Percentiles rank a stretch among this genome's conserved stretches.
Conservation (phyloP, 2,797 vertebrate species). For the Steatocranus sp. region DNA sequence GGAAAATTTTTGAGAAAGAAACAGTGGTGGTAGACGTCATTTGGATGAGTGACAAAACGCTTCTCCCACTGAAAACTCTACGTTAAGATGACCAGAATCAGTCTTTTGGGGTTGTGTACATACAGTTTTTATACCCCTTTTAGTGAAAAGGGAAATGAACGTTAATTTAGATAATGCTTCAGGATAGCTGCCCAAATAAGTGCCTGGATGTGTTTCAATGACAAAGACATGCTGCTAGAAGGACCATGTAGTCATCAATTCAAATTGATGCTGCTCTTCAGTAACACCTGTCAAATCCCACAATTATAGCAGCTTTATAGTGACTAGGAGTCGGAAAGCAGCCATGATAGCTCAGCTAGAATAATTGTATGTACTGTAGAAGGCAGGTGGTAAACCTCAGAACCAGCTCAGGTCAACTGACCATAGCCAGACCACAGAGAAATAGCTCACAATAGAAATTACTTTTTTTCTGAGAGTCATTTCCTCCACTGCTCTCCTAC, state of each 20-base stretch:
- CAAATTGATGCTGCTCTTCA: not conserved
- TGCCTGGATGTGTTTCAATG: not conserved
- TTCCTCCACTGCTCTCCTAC: not conserved
- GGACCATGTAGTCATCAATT: not conserved
- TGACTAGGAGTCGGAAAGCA: not conserved
- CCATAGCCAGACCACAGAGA: not conserved
- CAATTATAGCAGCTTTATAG: not conserved
- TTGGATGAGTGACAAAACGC: not conserved
- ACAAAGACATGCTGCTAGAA: too few species aligned
- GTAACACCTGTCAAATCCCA: not conserved
- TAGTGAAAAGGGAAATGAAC: not conserved
- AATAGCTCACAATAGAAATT: rapidly evolving
- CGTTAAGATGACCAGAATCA: not conserved
- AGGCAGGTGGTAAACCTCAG: not conserved
- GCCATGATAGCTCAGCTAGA: not conserved
- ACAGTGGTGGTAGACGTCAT: not conserved
- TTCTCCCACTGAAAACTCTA: not conserved
- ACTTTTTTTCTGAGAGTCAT: not conserved
- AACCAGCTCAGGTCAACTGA: not conserved
- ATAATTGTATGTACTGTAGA: rapidly evolving
- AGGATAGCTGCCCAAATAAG: not conserved
- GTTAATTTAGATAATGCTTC: not conserved
- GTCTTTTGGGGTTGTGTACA: not conserved
- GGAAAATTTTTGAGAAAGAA: not conserved
- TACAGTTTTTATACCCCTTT: rapidly evolving